Conservation (phyloP, 2,797 vertebrate genomes). For the Remorina albescens region DNA sequence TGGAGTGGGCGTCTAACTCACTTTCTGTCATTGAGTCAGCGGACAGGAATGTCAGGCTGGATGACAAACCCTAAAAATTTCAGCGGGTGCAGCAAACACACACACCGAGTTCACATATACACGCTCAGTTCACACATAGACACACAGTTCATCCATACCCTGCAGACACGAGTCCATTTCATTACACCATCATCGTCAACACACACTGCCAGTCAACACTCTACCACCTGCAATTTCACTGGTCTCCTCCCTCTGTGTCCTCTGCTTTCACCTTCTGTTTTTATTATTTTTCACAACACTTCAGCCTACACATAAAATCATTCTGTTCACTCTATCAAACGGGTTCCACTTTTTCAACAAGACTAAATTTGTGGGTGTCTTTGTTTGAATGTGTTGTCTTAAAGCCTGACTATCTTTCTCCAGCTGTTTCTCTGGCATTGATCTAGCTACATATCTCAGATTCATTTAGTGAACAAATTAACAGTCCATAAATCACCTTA, state of each 20-base stretch:
- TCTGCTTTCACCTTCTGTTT: conserved; percentile 45
- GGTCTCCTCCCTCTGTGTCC: conserved; percentile 21
- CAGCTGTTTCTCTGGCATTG: background rate
- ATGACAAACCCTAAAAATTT: conserved; percentile 81
- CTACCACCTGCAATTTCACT: conserved; percentile 50
- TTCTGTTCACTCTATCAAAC: conserved; percentile 3
- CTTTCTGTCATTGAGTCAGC: conserved; percentile 84
- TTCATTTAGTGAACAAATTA: background rate
- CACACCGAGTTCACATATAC: background rate
- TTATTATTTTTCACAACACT: conserved; percentile 35
- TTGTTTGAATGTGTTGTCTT: background rate
- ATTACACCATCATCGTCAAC: conserved; percentile 73
- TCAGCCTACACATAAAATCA: conserved; percentile 4
- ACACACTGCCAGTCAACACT: conserved; percentile 57
- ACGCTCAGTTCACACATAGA: conserved; percentile 9
- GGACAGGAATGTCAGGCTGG: conserved; percentile 82
- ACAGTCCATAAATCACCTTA: background rate
- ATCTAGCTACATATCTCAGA: background rate
- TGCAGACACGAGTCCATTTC: conserved; percentile 75
- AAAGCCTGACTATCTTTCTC: background rate
- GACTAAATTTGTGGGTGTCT: conserved; percentile 23
- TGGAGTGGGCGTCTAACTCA: conserved; percentile 58
- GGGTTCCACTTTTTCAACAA: conserved; percentile 8
- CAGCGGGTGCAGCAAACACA: conserved; percentile 37
- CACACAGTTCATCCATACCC: conserved; percentile 52